Evolutionary conservation across 2,888 invertebrate species (phyloP).

Genomic region (Dasypogon diadema): DNA sequence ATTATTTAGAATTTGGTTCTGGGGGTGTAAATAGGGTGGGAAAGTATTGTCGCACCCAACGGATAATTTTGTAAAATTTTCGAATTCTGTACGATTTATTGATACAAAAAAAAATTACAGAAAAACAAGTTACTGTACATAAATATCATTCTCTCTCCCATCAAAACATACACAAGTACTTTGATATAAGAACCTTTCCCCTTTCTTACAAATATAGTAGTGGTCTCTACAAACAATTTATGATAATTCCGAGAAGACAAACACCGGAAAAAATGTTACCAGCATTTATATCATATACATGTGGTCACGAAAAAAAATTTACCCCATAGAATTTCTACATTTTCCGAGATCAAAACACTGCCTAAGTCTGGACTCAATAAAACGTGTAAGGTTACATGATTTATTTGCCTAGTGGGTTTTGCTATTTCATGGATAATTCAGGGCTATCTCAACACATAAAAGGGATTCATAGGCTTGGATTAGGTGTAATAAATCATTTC

Average conservation of each 20-base stretch:
- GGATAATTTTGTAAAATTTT: no score
- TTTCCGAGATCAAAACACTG: conserved; percentile 15
- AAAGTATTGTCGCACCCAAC: no score
- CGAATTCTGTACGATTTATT: no score
- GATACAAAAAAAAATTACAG: no score
- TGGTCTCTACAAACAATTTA: no score
- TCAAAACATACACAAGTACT: no score
- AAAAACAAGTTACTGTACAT: no score
- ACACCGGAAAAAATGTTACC: not conserved
- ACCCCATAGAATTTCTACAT: conserved; percentile 7
- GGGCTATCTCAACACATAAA: conserved; percentile 5
- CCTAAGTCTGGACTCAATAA: not conserved
- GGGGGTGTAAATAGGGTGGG: no score
- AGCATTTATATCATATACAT: not conserved
- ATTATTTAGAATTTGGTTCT: no score
- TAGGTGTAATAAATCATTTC: conserved; percentile 42
- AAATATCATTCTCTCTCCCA: no score
- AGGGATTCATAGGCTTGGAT: conserved; percentile 17
- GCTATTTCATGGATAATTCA: conserved; percentile 29
- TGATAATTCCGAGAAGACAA: not conserved
- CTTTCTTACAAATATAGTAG: no score
- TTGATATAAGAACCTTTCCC: no score
- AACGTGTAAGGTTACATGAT: conserved; percentile 22
- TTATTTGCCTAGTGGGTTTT: conserved; percentile 26
- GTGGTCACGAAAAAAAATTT: conserved; percentile 15